Base-by-base conservation (phyloP, 2,797 vertebrate species). In the Kryptolebias ocellatus region DNA sequence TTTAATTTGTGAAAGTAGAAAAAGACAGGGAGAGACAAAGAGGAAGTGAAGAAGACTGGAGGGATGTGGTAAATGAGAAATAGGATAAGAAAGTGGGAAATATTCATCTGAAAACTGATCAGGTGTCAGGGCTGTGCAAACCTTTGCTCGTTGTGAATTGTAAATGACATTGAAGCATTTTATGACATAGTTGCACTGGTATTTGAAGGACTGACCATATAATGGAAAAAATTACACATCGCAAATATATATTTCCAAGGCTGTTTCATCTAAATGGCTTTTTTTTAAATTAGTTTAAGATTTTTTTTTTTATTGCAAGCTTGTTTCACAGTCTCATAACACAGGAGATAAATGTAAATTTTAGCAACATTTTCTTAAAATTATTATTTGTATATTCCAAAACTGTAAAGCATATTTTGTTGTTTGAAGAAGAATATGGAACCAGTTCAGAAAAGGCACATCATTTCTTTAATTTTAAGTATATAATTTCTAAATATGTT, bases 11-110 rank as follows among this genome's bases (percentile, higher is more conserved):
- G 58, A 67, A 72, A 53, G 74, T 70, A 59, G 72, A 68, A 47
- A 52, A 61, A 52, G 67, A 84, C 59, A 62, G 53, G 39, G 72
- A 81, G 56, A 57, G 80, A 70, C 24, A 67, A 76, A 84, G 84
- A 86, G 89, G 73, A 91, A 83, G 91, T 90, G 86, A 89, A 78
- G 34, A 75, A 80, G 79, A 78, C 62, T 50, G 70, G 60, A 80
- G 70, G 18, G 80, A 72, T 67, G 70, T 83, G 78, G 77, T 29
- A 67, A 72, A 83, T 64, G 56, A 70, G 42, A 76, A 87, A 68
- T 61, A 81, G 86, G 60, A 72, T 71, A 53, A 73, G 80, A 76
- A 88, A 84, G 87, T 87, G 79, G 54, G 74, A 83, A 70, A 55
- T 73, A 87, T 83, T 76, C 71, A 81, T 39, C 7, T 67, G 17